Base-by-base conservation (phyloP, 2,113 vertebrate species). In the Equus przewalskii region DNA sequence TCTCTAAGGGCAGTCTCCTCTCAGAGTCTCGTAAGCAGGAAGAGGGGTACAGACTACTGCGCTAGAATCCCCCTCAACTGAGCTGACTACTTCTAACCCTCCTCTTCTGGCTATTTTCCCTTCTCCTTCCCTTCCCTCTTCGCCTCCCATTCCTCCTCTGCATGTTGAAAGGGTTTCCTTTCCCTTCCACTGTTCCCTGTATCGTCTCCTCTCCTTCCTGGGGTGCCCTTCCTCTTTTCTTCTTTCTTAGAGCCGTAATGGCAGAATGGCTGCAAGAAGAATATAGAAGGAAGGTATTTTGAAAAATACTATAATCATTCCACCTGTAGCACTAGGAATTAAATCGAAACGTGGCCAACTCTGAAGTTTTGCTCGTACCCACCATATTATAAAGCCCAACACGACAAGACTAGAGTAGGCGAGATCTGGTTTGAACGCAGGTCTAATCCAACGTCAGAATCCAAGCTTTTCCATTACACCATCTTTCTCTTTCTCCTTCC, bases 301-400 rank as follows among this genome's bases (percentile, higher is more conserved):
- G 85, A 67, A 87, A 96, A 90, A n/a, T 65, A 58, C 15, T 28
- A 24, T 49, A 46, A 49, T 81, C 13, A 1, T 85, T 76, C n/a
- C 11, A 46, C 26, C 41, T 15, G n/a, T n/a, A 36, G 60, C 46
- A 33, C 46, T 46, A 89, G 30, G 65, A 76, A 86, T 84, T 76
- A 93, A 82, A 73, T 7, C 62, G 19, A 65, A 64, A 51, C 24
- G 2, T 56, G 44, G 67, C 56, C 18, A 78, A n/a, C 26, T 56
- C 62, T 36, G 85, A 78, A 86, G 49, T 60, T 84, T 95, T 91
- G 51, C 54, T 81, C 49, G 76, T 56, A 91, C 46, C 75, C 24
- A 82, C 18, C 46, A 24, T 33, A 30, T 44, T 54, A 16, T 67
- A 62, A 15, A 78, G 13, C 67, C 19, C 36, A 49, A 8, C 14